A percentile compares a stretch with the other conserved stretches of the same genome.
Evolutionary conservation across 2,888 invertebrate species (phyloP).

Genomic region (Euzophera pinguis): DNA sequence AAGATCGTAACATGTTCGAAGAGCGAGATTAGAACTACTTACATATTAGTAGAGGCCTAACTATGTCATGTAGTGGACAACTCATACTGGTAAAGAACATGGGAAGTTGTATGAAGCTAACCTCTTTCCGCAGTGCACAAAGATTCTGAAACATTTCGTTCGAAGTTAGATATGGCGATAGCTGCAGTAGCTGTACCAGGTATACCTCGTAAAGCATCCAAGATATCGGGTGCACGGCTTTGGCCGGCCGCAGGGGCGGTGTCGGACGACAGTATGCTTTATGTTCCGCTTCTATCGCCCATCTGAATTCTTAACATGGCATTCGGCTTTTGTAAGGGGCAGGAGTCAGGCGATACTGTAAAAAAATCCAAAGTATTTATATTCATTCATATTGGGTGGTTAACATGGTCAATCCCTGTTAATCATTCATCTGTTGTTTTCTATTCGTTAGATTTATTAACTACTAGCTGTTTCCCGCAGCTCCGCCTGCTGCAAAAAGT

Average conservation of each 20-base stretch:
- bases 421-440: no score
- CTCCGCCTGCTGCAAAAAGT: no score
- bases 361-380: not conserved
- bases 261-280: slow-evolving; percentile 61
- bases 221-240: slow-evolving; percentile 11
- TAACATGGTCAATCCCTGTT: no score
- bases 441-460: no score
- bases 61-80: no score
- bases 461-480: no score
- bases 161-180: not conserved
- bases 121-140: not conserved
- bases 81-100: no score
- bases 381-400: no score
- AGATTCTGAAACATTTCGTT: not conserved
- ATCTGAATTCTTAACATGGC: slow-evolving; percentile 48
- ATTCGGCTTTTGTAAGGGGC: slow-evolving; percentile 17
- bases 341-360: slow-evolving; percentile 3
- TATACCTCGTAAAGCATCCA: slow-evolving; percentile 16
- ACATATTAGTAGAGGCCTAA: no score
- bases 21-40: no score
- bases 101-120: no score
- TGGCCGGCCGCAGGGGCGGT: slow-evolving; percentile 29
- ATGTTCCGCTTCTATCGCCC: slow-evolving; percentile 57
- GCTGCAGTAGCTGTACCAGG: not conserved
- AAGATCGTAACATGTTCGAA: no score